These are phyloP conservation scores for Eulemur macaco DNA, from an alignment of 2,113 vertebrate genomes.

Conservation along the genomic window DNA sequence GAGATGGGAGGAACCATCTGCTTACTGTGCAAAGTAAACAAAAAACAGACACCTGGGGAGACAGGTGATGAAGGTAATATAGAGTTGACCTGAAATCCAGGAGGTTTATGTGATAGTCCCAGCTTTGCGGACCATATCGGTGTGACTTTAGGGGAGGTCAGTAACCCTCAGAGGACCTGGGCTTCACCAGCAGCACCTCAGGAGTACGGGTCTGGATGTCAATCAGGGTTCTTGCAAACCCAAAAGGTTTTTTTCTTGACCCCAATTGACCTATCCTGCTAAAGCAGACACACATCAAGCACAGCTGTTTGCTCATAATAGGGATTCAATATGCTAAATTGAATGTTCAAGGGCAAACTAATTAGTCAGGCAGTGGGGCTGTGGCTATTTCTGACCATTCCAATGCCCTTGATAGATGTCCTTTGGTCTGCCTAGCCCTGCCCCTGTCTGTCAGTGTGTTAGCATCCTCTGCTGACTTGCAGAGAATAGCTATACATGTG, in stretches of 20 bases:
- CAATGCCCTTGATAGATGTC: background rate
- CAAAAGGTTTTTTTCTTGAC: background rate
- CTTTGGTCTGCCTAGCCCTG: background rate
- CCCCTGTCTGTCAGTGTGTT: background rate
- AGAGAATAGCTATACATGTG: background rate
- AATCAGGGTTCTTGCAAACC: background rate
- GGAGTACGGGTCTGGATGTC: background rate
- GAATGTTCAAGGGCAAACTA: slow-evolving; percentile 8
- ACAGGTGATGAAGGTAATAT: background rate
- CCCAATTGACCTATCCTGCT: background rate
- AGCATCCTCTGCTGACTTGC: background rate
- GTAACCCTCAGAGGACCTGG: background rate
- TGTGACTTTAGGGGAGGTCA: background rate
- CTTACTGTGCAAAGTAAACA: slow-evolving; percentile 4
- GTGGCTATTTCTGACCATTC: slow-evolving; percentile 50
- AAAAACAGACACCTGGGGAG: slow-evolving; percentile 9
- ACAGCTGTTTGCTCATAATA: background rate
- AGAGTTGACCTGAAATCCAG: background rate
- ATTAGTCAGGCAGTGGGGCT: slow-evolving; percentile 21
- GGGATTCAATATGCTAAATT: slow-evolving; percentile 41
- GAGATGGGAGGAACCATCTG: slow-evolving; percentile 30
- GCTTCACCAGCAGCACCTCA: background rate
- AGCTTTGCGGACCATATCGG: background rate
- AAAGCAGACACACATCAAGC: slow-evolving; percentile 21
- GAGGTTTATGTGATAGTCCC: background rate